phyloP scores from a whole-genome alignment of 2,797 vertebrate genomes.

The Danio choprae region DNA sequence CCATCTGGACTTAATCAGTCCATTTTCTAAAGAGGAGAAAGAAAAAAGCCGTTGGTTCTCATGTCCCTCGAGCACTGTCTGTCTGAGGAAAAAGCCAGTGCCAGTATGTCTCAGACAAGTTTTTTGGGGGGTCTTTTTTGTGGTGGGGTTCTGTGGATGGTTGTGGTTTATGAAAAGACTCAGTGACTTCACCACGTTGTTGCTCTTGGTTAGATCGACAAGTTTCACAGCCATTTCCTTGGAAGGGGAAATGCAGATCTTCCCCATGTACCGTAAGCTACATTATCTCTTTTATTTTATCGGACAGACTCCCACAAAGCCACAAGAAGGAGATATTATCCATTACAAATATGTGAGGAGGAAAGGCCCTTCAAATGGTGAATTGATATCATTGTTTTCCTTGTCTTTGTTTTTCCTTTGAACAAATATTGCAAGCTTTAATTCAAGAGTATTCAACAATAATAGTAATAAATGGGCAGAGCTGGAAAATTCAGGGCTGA shows the following conservation, averaged over 20 bases:
- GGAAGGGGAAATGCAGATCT: constrained; percentile 28
- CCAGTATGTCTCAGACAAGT: constrained; percentile 59
- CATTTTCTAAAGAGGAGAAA: constrained; percentile 23
- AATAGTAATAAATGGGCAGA: constrained; percentile 22
- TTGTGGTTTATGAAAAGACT: constrained; percentile 67
- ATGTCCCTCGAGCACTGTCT: constrained; percentile 56
- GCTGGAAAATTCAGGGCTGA: neutral
- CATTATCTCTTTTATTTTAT: constrained; percentile 24
- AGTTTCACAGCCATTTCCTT: constrained; percentile 48
- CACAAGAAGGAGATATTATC: neutral
- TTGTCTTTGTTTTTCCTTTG: constrained; percentile 7
- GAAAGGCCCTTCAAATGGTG: neutral
- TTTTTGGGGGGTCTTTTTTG: constrained; percentile 71
- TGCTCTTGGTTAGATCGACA: constrained; percentile 66
- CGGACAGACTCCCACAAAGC: constrained; percentile 6
- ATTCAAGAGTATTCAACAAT: neutral
- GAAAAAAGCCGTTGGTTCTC: constrained; percentile 39
- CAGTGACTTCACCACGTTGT: constrained; percentile 70
- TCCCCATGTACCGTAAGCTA: constrained; percentile 6
- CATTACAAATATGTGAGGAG: neutral
- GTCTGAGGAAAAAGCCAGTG: constrained; percentile 58
- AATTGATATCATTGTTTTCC: neutral
- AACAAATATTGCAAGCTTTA: neutral
- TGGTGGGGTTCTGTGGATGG: constrained; percentile 64
- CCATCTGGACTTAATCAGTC: constrained; percentile 69